Evolutionary conservation across 2,797 vertebrate species (phyloP).

Genomic region (Crenuchus spilurus): DNA sequence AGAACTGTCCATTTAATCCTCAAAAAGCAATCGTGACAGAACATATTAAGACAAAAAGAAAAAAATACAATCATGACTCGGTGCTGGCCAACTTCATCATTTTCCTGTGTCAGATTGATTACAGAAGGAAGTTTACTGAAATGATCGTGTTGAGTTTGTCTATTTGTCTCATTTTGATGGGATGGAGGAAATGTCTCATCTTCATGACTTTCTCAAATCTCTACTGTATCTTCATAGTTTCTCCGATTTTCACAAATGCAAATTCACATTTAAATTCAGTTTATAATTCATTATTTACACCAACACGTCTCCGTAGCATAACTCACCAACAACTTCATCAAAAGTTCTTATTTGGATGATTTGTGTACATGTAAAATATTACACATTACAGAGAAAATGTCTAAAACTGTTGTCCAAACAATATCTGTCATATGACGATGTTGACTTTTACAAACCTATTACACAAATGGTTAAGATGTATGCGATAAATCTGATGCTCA

Average conservation of each 20-base stretch:
- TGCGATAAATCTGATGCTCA: not conserved
- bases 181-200: not conserved
- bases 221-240: not conserved
- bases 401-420: not conserved
- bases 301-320: no score
- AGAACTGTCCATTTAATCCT: slow-evolving; percentile 26
- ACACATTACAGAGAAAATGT: not conserved
- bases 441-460: not conserved
- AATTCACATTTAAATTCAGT: not conserved
- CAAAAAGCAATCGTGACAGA: not conserved
- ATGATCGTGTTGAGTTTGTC: not conserved
- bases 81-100: not conserved
- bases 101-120: not conserved
- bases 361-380: not conserved
- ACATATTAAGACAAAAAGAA: not conserved
- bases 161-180: no score
- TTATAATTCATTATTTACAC: not conserved
- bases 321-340: no score
- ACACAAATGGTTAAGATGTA: not conserved
- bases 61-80: not conserved
- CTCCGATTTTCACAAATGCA: no score
- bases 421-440: not conserved
- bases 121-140: not conserved
- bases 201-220: not conserved
- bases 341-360: slow-evolving; percentile 10